Conservation (phyloP, 2,888 invertebrate genomes). For the Watsonalla binaria region DNA sequence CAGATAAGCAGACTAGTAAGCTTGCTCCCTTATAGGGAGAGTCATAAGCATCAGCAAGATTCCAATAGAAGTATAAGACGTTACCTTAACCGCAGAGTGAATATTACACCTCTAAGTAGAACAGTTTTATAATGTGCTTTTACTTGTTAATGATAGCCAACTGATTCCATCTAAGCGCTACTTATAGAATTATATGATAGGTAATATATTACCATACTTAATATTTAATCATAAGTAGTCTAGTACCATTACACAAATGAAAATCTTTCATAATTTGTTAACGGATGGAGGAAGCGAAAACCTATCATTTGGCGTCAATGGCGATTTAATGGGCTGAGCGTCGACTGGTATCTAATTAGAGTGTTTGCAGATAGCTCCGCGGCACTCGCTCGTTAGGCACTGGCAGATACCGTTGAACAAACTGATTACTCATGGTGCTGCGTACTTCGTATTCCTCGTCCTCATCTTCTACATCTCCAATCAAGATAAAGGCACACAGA, state of each 20-base stretch:
- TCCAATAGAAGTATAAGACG: neutral
- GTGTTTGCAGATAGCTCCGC: conserved; percentile 44
- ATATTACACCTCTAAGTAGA: neutral
- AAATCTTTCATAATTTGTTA: neutral
- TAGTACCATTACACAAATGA: too few species aligned
- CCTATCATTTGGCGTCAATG: neutral
- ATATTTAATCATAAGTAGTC: too few species aligned
- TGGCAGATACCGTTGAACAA: conserved; percentile 84
- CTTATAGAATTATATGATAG: too few species aligned
- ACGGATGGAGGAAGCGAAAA: neutral
- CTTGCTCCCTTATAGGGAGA: neutral
- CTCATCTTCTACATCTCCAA: conserved; percentile 81
- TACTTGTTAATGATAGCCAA: too few species aligned
- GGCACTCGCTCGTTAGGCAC: conserved; percentile 64
- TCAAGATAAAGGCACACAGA: conserved; percentile 76
- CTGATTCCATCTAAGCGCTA: too few species aligned
- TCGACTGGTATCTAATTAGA: conserved; percentile 21
- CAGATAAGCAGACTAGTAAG: neutral
- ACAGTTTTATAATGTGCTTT: too few species aligned
- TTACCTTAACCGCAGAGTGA: neutral
- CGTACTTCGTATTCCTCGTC: conserved; percentile 82
- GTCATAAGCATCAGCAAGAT: neutral
- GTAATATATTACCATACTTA: too few species aligned
- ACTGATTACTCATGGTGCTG: conserved; percentile 83
- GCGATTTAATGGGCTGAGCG: neutral